A percentile compares a stretch with the other conserved stretches of the same genome.
phyloP scores from a whole-genome alignment of 2,797 vertebrate genomes.

The Thamnophis elegans region DNA sequence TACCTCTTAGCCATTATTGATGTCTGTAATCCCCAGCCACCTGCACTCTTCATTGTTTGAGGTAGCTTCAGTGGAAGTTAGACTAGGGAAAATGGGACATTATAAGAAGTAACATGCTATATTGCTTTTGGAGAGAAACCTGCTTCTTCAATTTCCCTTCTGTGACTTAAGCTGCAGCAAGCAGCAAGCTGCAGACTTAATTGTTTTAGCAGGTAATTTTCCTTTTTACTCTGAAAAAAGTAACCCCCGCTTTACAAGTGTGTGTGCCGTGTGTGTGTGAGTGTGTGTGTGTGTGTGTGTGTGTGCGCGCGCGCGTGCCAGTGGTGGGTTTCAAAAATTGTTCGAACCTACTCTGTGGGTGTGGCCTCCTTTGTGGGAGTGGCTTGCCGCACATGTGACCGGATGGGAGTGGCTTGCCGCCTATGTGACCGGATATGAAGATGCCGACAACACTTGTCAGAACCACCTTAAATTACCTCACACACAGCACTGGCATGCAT shows the following conservation, averaged over 20 bases:
- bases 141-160: conserved; percentile 61
- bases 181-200: conserved; percentile 49
- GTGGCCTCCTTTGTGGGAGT: too few relatives aligned
- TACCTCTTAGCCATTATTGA: conserved; percentile 2
- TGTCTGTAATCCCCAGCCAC: background rate
- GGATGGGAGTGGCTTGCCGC: too few relatives aligned
- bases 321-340: too few relatives aligned
- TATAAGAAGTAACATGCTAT: conserved; percentile 21
- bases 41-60: conserved; percentile 24
- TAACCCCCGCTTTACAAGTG: conserved; percentile 31
- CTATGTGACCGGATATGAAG: too few relatives aligned
- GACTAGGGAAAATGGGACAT: background rate
- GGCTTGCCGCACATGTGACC: too few relatives aligned
- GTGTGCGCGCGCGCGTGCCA: too few relatives aligned
- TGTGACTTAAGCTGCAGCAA: too few relatives aligned
- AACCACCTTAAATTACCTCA: too few relatives aligned
- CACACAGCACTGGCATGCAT: too few relatives aligned
- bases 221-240: conserved; percentile 59
- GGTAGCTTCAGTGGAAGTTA: conserved; percentile 4
- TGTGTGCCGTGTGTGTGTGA: too few relatives aligned
- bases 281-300: conserved; percentile 3
- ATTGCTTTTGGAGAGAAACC: conserved; percentile 26
- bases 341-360: too few relatives aligned
- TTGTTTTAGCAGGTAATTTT: conserved; percentile 64
- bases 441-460: too few relatives aligned